Evolutionary conservation across 2,113 vertebrate species (phyloP).

Genomic region (Morone saxatilis): DNA sequence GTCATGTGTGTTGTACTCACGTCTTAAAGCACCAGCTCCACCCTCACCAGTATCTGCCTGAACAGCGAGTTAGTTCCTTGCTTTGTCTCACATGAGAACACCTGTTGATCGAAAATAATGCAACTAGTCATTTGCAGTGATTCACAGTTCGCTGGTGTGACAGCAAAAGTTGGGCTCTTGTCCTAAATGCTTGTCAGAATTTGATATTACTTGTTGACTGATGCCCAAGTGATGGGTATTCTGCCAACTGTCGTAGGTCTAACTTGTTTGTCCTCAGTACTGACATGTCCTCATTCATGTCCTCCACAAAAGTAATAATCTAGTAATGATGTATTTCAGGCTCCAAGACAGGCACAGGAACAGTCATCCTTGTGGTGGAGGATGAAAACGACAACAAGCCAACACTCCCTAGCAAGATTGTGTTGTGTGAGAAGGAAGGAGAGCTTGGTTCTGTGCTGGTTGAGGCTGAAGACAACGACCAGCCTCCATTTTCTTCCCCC

Average conservation of each 20-base stretch:
- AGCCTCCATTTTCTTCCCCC: slow-evolving; percentile 79
- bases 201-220: not conserved
- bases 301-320: not conserved
- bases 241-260: not conserved
- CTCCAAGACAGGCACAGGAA: slow-evolving; percentile 89
- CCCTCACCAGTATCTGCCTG: slow-evolving; percentile 41
- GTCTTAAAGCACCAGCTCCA: slow-evolving; percentile 20
- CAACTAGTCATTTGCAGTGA: slow-evolving; percentile 21
- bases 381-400: slow-evolving; percentile 89
- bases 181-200: not conserved
- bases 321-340: slow-evolving; percentile 70
- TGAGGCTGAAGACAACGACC: slow-evolving; percentile 83
- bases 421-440: slow-evolving; percentile 83
- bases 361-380: slow-evolving; percentile 84
- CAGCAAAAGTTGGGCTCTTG: not conserved
- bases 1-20: no score
- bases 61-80: not conserved
- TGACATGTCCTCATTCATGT: not conserved
- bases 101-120: not conserved
- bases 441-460: slow-evolving; percentile 73
- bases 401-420: slow-evolving; percentile 42
- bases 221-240: not conserved
- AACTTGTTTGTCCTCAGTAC: not conserved
- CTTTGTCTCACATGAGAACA: slow-evolving; percentile 23
- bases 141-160: not conserved